Evolutionary conservation across 1,140 invertebrate genomes (phyloP), one percentile per base, ranked within the genome.

Genomic region (Diachasmimorpha longicaudata): DNA sequence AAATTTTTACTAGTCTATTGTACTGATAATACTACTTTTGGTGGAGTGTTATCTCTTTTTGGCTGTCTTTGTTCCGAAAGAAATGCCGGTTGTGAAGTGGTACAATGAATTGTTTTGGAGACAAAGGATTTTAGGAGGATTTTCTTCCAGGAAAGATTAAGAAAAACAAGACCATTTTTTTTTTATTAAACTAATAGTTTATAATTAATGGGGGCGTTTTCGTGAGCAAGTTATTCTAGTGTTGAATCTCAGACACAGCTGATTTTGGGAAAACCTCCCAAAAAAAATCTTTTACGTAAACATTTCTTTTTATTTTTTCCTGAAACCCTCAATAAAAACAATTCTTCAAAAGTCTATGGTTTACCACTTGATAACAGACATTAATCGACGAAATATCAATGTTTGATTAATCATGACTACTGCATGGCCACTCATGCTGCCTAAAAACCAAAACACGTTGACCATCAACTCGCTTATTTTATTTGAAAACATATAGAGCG

Each of bases 401-500:
- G 6, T 19, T 55, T 16, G 9, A 19, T 42, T n/a, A 25, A 37
- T 48, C 70, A 25, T 23, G 58, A 25, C 16, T 9, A 68, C 67
- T 72, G 77, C 73, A 78, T 75, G 77, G 11, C 19, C 52, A 71
- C 63, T n/a, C 63, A 9, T 74, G 36, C 69, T 67, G 37, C 23
- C 14, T 71, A 66, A 23, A n/a, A n/a, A 66, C 19, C 10, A 46
- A 13, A 19, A 63, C 19, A 63, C 31, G 21, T 63, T 25, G 52
- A 70, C 70, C 25, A 44, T 44, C 58, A 72, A 74, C 46, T 68
- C 69, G 77, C 77, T 78, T 77, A 16, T 75, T 73, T 78, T 70
- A 70, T 73, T 78, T 78, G 44, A 72, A 68, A 42, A 78, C 77
- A 78, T 78, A 75, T 78, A 78, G 77, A 72, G 55, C 74, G 25